Base-by-base conservation (phyloP, 2,888 invertebrate genomes). In the Oxytorus armatus region DNA sequence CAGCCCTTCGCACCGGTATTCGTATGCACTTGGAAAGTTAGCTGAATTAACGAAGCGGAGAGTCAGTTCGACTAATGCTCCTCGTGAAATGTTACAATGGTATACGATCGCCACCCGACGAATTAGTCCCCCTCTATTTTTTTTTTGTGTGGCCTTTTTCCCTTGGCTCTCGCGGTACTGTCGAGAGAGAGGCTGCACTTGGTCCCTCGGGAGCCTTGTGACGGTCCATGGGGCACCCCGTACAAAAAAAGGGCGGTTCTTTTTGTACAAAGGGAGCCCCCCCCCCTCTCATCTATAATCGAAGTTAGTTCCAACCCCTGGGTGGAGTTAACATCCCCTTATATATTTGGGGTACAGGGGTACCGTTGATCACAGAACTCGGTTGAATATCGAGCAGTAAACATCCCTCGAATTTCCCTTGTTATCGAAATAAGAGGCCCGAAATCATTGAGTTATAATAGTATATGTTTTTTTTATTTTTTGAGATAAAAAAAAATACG, bases 101-200 rank as follows among this genome's bases (percentile, higher is more conserved):
- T n/a, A n/a, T 16, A 81, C 82, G 83, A 86, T 84, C 85, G 85
- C 88, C 88, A 87, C 89, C 89, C 87, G 89, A 88, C 87, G 88
- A 89, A 89, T 90, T 89, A 90, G 86, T 87, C 86, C 86, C 84
- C 82, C n/a, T n/a, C n/a, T n/a, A n/a, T n/a, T n/a, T n/a, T n/a
- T 66, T 51, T 66, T 49, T 25, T 86, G 86, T 87, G 86, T 88
- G 85, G 87, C 86, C 88, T 84, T 84, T 84, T 88, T 87, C 77
- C 82, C 84, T 84, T 42, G 68, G 14, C 11, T 65, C 69, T 57
- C 57, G 16, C 25, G n/a, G n/a, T n/a, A n/a, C n/a, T 39, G 7
- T 49, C 51, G 25, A 18, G 25, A 29, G 55, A 21, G 70, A 76
- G 65, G 63, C 73, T 59, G 57, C n/a, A 39, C 36, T 33, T 29